These are phyloP conservation scores for Dinomys branickii DNA, from an alignment of 2,113 vertebrate genomes.

Conservation along the genomic window DNA sequence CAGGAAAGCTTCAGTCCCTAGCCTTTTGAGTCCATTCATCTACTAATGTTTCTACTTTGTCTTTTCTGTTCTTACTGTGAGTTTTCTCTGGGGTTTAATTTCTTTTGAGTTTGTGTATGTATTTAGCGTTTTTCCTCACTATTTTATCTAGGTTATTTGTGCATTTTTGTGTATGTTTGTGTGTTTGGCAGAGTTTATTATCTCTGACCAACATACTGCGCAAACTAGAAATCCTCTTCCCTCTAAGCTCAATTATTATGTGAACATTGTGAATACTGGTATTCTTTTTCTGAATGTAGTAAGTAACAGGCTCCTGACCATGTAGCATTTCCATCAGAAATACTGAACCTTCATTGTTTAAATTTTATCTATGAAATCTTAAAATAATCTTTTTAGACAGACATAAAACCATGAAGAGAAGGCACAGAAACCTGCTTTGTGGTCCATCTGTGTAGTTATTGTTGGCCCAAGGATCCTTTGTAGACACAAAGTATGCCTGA, in stretches of 20 bases:
- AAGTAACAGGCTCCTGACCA: background rate
- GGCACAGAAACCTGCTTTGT: background rate
- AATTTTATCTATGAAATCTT: background rate
- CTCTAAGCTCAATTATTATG: background rate
- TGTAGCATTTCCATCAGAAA: background rate
- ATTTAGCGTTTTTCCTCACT: background rate
- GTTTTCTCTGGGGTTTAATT: background rate
- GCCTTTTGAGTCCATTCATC: background rate
- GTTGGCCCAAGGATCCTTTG: background rate
- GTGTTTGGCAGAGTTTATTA: background rate
- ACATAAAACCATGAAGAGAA: background rate
- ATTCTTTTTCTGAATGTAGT: background rate
- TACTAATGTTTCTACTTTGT: background rate
- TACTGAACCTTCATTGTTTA: background rate
- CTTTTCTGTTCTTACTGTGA: background rate
- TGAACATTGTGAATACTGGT: background rate
- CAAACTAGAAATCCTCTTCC: background rate
- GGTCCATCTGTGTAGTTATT: background rate
- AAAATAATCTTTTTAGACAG: background rate
- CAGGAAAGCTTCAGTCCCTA: background rate
- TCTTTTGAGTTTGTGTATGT: constrained; percentile 17
- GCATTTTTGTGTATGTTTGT: background rate
- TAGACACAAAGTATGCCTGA: background rate
- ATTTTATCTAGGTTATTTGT: constrained; percentile 26
- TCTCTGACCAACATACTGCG: background rate